Base-by-base conservation (phyloP, 2,113 vertebrate species). In the Symphodus melops region DNA sequence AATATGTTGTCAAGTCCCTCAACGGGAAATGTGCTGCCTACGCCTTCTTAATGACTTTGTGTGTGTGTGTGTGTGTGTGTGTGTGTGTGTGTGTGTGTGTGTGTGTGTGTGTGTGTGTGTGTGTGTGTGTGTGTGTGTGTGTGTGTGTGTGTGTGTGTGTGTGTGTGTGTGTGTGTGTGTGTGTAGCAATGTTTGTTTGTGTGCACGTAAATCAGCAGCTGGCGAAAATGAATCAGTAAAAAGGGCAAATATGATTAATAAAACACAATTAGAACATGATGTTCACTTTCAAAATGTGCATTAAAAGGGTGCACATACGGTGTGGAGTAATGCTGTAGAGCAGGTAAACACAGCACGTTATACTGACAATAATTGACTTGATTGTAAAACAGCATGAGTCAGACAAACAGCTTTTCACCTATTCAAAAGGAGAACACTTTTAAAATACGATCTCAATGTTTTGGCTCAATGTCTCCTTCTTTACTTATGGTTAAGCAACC, bases 21-120 rank as follows among this genome's bases (percentile, higher is more conserved):
- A 28, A 55, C 84, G 72, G 81, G 81, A 62, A 86, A 81, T 61
- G 54, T 49, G 25, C 82, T 51, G 61, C 87, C 82, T 71, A 82
- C 71, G 20, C 72, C 41, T 74, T 79, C 44, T 49, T 84, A 87
- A 84, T 81, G 51, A 85, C 39, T 59, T 9, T 33, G 39, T 41
- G 39, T 41, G 39, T 9, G 8, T 41, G 8, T 41, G 39, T 53
- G 5, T 62, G 55, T 51, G 33, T 65, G 28, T 33, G 28, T 33
- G 28, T 33, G 28, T 33, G 28, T 33, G 28, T 33, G 28, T 33
- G 54, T 58, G 23, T 33, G 23, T n/a, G 23, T 13, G 25, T 12
- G n/a, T 11, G 4, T 9, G 8, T 59, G 39, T 8, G 39, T 41
- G 39, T 1, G 8, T 41, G 8, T 41, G 39, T 53, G 5, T 62